A percentile compares a stretch with the other conserved stretches of the same genome.
phyloP scores from a whole-genome alignment of 2,797 vertebrate genomes.

The Rhynchonycteris naso region DNA sequence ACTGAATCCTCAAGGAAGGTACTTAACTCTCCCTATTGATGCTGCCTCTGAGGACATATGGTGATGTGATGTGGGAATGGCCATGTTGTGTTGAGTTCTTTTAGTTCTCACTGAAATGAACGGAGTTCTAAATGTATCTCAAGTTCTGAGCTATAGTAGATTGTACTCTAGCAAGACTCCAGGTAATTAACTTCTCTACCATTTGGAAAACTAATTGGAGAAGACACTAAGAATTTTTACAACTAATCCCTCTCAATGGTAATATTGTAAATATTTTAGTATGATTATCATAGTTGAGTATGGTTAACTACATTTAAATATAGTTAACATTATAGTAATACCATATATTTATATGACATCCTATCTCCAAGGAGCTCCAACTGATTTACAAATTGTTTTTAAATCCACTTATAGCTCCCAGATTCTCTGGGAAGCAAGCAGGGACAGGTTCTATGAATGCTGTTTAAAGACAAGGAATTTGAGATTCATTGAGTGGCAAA shows the following conservation, averaged over 20 bases:
- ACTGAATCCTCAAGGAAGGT: not conserved
- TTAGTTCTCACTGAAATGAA: not conserved
- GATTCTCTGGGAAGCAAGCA: slow-evolving; percentile 64
- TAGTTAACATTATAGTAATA: slow-evolving; percentile 38
- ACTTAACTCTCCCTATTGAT: not conserved
- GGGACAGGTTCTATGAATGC: slow-evolving; percentile 57
- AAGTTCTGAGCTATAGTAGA: not conserved
- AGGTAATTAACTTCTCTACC: not conserved
- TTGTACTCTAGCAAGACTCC: not conserved
- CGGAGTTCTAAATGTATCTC: not conserved
- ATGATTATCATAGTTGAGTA: not conserved
- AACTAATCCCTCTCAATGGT: slow-evolving; percentile 22
- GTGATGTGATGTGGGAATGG: not conserved
- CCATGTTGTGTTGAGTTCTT: not conserved
- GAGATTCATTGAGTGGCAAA: slow-evolving; percentile 68
- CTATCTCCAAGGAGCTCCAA: slow-evolving; percentile 48
- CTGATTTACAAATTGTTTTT: slow-evolving; percentile 64
- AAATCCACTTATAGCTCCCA: slow-evolving; percentile 57
- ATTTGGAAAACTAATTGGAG: slow-evolving; percentile 53
- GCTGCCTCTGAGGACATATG: not conserved
- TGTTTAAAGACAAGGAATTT: slow-evolving; percentile 70
- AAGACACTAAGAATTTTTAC: slow-evolving; percentile 19
- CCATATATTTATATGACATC: slow-evolving; percentile 39
- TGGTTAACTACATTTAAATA: slow-evolving; percentile 44
- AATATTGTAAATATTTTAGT: slow-evolving; percentile 59